Evolutionary conservation across 2,888 invertebrate genomes (phyloP), one percentile per base, ranked within the genome.

Genomic region (Xylocampa areola): DNA sequence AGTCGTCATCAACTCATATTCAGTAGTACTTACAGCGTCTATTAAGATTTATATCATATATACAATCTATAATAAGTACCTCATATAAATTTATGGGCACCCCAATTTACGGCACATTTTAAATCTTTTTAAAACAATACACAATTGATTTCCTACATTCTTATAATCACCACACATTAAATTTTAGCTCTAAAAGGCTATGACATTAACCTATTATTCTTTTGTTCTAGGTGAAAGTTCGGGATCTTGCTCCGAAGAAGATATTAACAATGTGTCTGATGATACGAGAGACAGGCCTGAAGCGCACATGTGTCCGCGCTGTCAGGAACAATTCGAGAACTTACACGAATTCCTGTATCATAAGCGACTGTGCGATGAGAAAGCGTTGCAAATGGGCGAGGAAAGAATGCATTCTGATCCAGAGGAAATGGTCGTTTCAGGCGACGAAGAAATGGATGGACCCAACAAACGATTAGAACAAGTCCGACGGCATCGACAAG

Each of bases 391-490:
- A 75, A 95, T 95, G 91, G 95, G 95, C 79, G 95, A 95, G 84
- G 95, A 95, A 79, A 92, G 96, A 69, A 95, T 96, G 85, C 96
- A 96, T 81, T 96, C 96, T 41, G 96, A 96, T 82, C 96, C 96
- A 49, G 96, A 96, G 77, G 96, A 96, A 81, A 96, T 96, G 94
- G 96, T 96, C 72, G 96, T 96, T 29, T 96, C 96, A 45, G 96
- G 95, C 72, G 95, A 96, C 82, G 95, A 95, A 81, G 95, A 95
- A 82, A 95, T 96, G 87, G 96, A 96, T 71, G 95, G 95, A 70
- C 95, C 95, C 60, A 96, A 95, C 53, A 96, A 96, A 81, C 91
- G 95, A 76, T 88, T 96, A 77, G 96, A 96, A 83, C 95, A 96
- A 86, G 96, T 96, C 85, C 95, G 96, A 70, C 94, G 96, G 75